Evolutionary conservation across 2,797 vertebrate genomes (phyloP), one percentile per base, ranked within the genome.

Genomic region (Knipowitschia caucasica): DNA sequence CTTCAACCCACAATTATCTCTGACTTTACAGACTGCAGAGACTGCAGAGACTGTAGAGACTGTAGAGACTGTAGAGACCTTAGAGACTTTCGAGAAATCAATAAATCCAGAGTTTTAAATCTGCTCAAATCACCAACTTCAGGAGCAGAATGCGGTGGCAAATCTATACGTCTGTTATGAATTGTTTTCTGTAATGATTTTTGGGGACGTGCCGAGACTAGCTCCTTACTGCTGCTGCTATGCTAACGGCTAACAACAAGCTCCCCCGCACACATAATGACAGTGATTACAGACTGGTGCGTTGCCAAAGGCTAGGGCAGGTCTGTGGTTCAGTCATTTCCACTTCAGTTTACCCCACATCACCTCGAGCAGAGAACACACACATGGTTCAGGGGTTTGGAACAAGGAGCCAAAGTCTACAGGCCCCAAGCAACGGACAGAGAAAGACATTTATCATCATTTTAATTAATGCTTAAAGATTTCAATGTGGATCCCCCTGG

Each of bases 201-300:
- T 24, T 24, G 26, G 35, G 50, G 43, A 63, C 50, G 53, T 26
- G 39, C 36, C 47, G 17, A 34, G 18, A 51, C 27, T 20, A 21
- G 55, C 0, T 24, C 38, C 36, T 25, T 27, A n/a, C 24, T 17
- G 15, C 17, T 30, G 14, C 9, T 47, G 27, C 15, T 18, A 24
- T 9, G 25, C 38, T 40, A 4, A 53, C 7, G 1, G 15, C 50
- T 53, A 46, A 53, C 65, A 75, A 58, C 55, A 54, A 31, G 10
- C 52, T 33, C 29, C 43, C 33, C 50, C 40, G 26, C 33, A 21
- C 3, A n/a, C 3, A 20, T n/a, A 44, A 4, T 5, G 24, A 15
- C n/a, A 15, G 42, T 64, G 59, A 65, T 63, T 53, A 65, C 21
- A 73, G 60, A 45, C 67, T 40, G 51, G 15, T 25, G 40, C 25